These are phyloP conservation scores for Centrocercus urophasianus DNA, from an alignment of 2,113 vertebrate genomes.

Conservation along the genomic window DNA sequence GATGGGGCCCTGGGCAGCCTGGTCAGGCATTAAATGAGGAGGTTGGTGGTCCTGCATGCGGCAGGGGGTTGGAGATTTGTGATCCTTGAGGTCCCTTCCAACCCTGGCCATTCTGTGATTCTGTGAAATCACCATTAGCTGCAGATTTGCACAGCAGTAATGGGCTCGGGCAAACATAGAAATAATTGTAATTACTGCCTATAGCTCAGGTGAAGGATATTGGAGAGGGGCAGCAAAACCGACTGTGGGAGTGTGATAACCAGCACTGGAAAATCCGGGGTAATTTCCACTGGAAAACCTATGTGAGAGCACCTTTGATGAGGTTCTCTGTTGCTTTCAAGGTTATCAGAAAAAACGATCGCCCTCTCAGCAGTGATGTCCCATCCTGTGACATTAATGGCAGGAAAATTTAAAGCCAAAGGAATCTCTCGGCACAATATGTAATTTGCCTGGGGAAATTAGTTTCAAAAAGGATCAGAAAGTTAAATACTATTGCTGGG, in stretches of 20 bases:
- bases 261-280: neutral
- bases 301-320: neutral
- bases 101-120: too few relatives aligned
- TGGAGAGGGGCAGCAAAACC: neutral
- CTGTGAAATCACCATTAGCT: neutral
- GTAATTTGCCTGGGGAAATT: slow-evolving; percentile 54
- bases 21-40: too few relatives aligned
- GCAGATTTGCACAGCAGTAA: neutral
- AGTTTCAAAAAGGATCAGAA: slow-evolving; percentile 40
- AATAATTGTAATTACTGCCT: neutral
- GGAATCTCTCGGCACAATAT: slow-evolving; percentile 8
- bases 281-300: neutral
- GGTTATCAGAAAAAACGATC: neutral
- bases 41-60: too few relatives aligned
- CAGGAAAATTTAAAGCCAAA: neutral
- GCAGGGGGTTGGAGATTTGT: too few relatives aligned
- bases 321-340: slow-evolving; percentile 1
- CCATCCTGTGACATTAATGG: slow-evolving; percentile 31
- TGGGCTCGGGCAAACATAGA: neutral
- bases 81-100: too few relatives aligned
- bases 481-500: slow-evolving; percentile 43
- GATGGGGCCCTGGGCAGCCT: too few relatives aligned
- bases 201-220: neutral
- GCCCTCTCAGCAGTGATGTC: neutral
- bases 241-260: neutral